Conservation (phyloP, 2,888 invertebrate genomes). For the Crematogaster levior region DNA sequence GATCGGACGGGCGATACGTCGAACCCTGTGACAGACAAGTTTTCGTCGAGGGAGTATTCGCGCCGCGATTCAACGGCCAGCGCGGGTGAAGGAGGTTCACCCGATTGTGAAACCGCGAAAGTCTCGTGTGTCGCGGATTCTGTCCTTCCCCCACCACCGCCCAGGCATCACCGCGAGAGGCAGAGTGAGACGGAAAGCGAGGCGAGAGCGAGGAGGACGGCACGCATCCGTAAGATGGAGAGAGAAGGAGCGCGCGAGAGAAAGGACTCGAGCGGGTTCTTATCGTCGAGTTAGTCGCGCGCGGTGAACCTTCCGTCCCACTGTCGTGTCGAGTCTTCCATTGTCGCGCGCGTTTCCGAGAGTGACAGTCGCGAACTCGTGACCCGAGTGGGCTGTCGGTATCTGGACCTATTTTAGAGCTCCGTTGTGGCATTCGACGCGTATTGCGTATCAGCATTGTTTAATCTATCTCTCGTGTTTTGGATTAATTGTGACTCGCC, state of each 20-base stretch:
- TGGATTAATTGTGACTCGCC: neutral
- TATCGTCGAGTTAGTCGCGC: constrained; percentile 73
- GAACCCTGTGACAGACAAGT: no score
- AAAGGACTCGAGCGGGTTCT: constrained; percentile 65
- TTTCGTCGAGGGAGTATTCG: no score
- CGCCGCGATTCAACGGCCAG: no score
- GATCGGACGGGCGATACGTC: neutral
- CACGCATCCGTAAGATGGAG: constrained; percentile 51
- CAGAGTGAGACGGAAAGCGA: constrained; percentile 12
- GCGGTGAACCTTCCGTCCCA: constrained; percentile 74
- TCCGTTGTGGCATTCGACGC: neutral
- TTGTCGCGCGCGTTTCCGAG: constrained; percentile 63
- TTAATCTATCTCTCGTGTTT: neutral
- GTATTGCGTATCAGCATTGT: neutral
- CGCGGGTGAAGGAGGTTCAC: neutral
- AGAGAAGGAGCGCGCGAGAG: constrained; percentile 52
- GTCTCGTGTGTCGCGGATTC: constrained; percentile 63
- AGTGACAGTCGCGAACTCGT: constrained; percentile 69
- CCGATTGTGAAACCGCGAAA: constrained; percentile 71
- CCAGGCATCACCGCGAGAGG: constrained; percentile 22
- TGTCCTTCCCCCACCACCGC: constrained; percentile 47
- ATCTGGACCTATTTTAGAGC: no score
- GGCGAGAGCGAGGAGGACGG: constrained; percentile 26
- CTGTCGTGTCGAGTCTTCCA: constrained; percentile 67
- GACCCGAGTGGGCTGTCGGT: constrained; percentile 34